Evolutionary conservation across 2,113 vertebrate genomes (phyloP).

Genomic region (Anarrhichthys ocellatus): DNA sequence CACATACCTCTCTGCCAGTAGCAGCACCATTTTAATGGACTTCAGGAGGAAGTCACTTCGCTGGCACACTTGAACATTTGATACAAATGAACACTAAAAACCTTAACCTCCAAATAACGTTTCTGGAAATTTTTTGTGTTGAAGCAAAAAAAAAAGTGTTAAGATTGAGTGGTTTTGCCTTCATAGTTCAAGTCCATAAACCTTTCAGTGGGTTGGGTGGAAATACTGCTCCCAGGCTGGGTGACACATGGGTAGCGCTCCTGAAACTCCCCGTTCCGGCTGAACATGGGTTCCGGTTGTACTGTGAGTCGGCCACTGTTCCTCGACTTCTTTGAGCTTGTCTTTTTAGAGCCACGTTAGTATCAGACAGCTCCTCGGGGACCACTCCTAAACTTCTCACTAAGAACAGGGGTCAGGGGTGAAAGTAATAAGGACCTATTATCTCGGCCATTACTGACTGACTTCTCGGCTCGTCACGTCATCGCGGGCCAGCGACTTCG

Average conservation of each 20-base stretch:
- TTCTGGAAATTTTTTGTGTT: conserved; percentile 84
- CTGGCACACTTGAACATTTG: conserved; percentile 82
- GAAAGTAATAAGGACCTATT: conserved; percentile 78
- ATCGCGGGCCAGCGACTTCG: conserved; percentile 45
- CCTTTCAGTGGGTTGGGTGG: conserved; percentile 93
- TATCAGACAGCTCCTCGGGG: conserved; percentile 75
- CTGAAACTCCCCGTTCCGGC: conserved; percentile 64
- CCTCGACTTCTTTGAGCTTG: conserved; percentile 54
- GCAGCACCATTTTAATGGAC: conserved; percentile 85
- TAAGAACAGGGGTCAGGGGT: conserved; percentile 80
- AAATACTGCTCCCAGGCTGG: conserved; percentile 91
- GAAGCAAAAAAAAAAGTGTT: conserved; percentile 84
- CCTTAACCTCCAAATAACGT: neutral
- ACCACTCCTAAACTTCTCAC: conserved; percentile 81
- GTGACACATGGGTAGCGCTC: conserved; percentile 85
- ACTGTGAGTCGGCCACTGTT: conserved; percentile 50
- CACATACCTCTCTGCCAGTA: conserved; percentile 61
- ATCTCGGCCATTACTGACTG: conserved; percentile 67
- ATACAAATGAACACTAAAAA: conserved; percentile 88
- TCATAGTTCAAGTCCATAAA: conserved; percentile 96
- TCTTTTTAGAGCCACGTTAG: conserved; percentile 66
- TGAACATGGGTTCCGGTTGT: conserved; percentile 53
- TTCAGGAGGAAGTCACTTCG: conserved; percentile 88
- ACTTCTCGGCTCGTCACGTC: conserved; percentile 71
- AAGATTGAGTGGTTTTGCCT: conserved; percentile 93